A percentile compares a stretch with the other conserved stretches of the same genome.
phyloP scores from a whole-genome alignment of 2,888 invertebrate genomes.

The Anorthoa munda region DNA sequence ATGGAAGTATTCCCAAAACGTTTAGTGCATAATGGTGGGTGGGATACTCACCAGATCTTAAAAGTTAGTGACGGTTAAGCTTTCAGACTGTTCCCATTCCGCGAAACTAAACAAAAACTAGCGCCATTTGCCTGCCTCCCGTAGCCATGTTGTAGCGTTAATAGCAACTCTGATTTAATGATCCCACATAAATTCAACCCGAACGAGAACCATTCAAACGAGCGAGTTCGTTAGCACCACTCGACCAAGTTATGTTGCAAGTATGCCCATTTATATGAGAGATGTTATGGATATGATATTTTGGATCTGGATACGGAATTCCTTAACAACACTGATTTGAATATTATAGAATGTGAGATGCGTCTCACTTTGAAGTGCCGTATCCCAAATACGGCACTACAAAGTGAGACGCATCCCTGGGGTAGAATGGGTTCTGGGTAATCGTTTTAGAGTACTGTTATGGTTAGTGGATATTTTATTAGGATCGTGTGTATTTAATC shows the following conservation, averaged over 20 bases:
- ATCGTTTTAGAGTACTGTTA: constrained; percentile 49
- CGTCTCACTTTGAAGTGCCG: too few relatives aligned
- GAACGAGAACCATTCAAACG: constrained; percentile 61
- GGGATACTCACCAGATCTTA: too few relatives aligned
- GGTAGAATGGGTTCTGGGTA: constrained; percentile 40
- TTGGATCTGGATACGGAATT: too few relatives aligned
- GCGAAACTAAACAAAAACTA: constrained; percentile 34
- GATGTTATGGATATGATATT: too few relatives aligned
- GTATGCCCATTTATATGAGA: constrained; percentile 36
- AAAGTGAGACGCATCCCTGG: constrained; percentile 34
- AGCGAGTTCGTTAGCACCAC: constrained; percentile 50
- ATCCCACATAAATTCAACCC: constrained; percentile 76
- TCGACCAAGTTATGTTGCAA: constrained; percentile 45
- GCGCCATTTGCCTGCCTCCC: constrained; percentile 27
- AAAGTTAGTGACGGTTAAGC: neutral
- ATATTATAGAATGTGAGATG: constrained; percentile 38
- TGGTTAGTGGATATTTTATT: constrained; percentile 36
- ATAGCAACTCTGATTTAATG: constrained; percentile 79
- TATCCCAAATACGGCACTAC: neutral
- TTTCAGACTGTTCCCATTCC: constrained; percentile 6
- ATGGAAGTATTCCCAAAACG: too few relatives aligned
- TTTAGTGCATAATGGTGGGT: too few relatives aligned
- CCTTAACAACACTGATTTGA: constrained; percentile 7
- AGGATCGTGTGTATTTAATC: constrained; percentile 48
- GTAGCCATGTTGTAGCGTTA: constrained; percentile 63